A percentile compares a stretch with the other conserved stretches of the same genome.
These are phyloP conservation scores for Pammene aurita DNA, from an alignment of 2,888 invertebrate genomes.

Conservation along the genomic window DNA sequence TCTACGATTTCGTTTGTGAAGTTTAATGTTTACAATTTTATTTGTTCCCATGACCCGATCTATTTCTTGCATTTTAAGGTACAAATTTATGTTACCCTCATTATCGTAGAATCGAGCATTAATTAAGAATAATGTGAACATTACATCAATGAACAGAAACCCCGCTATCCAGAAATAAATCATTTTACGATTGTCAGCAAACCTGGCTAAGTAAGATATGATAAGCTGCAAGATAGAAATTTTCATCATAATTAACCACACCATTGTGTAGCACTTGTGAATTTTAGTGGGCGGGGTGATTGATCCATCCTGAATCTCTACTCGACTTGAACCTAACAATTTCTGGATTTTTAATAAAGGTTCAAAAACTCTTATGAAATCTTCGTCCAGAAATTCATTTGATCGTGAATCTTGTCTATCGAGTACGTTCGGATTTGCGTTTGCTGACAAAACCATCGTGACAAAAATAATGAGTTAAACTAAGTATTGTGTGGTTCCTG, in stretches of 20 bases:
- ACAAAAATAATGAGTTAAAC: conserved; percentile 7
- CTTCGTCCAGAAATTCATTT: conserved; percentile 59
- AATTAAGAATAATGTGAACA: conserved; percentile 51
- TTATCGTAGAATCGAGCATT: conserved; percentile 61
- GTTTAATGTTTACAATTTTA: conserved; percentile 48
- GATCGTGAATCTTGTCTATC: conserved; percentile 53
- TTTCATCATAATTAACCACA: conserved; percentile 40
- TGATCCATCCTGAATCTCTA: conserved; percentile 57
- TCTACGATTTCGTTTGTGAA: conserved; percentile 47
- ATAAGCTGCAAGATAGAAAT: conserved; percentile 6
- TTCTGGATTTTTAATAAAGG: conserved; percentile 54
- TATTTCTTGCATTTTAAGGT: conserved; percentile 61
- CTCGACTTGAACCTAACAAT: conserved; percentile 58
- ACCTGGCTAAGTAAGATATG: conserved; percentile 3
- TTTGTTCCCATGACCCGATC: conserved; percentile 62
- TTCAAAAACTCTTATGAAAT: conserved; percentile 53
- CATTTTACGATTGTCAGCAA: conserved; percentile 23
- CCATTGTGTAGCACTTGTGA: conserved; percentile 58
- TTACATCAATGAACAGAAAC: conserved; percentile 36
- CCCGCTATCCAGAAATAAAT: conserved; percentile 39
- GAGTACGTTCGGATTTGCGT: not conserved
- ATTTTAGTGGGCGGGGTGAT: conserved; percentile 55
- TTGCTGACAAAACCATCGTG: not conserved
- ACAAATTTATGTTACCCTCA: conserved; percentile 55
- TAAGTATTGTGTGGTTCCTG: not conserved